A percentile compares a stretch with the other conserved stretches of the same genome.
phyloP scores from a whole-genome alignment of 2,888 invertebrate species.

The Sinopyrophorus schimmeli region DNA sequence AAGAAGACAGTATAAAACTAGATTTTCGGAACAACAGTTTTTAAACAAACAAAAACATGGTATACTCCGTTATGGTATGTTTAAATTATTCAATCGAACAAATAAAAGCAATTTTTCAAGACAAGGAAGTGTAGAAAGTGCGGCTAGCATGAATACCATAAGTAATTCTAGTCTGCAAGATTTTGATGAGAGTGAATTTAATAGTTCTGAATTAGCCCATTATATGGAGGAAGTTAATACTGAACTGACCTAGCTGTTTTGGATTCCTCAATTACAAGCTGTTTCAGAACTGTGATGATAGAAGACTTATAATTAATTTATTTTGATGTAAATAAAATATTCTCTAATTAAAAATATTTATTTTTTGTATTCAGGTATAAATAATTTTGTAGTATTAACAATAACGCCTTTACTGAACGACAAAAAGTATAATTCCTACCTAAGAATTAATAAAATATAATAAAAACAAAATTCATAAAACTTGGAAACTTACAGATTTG shows the following conservation, averaged over 20 bases:
- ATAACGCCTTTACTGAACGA: too few species aligned
- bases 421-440: too few species aligned
- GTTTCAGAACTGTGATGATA: constrained; percentile 33
- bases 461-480: too few species aligned
- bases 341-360: too few species aligned
- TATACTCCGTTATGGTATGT: constrained; percentile 23
- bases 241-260: constrained; percentile 39
- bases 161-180: constrained; percentile 78
- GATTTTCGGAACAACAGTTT: constrained; percentile 1
- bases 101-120: constrained; percentile 17
- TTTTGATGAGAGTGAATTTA: constrained; percentile 68
- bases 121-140: constrained; percentile 21
- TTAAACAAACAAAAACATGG: constrained; percentile 11
- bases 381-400: too few species aligned
- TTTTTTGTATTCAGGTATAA: too few species aligned
- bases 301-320: too few species aligned
- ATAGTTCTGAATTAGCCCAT: constrained; percentile 68
- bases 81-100: constrained; percentile 21
- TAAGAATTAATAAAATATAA: too few species aligned
- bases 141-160: constrained; percentile 57
- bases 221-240: constrained; percentile 71
- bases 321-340: too few species aligned
- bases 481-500: too few species aligned
- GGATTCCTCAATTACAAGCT: constrained; percentile 15
- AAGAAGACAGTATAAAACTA: background rate